Evolutionary conservation across 2,113 vertebrate species (phyloP).

Genomic region (Gila orcuttii): DNA sequence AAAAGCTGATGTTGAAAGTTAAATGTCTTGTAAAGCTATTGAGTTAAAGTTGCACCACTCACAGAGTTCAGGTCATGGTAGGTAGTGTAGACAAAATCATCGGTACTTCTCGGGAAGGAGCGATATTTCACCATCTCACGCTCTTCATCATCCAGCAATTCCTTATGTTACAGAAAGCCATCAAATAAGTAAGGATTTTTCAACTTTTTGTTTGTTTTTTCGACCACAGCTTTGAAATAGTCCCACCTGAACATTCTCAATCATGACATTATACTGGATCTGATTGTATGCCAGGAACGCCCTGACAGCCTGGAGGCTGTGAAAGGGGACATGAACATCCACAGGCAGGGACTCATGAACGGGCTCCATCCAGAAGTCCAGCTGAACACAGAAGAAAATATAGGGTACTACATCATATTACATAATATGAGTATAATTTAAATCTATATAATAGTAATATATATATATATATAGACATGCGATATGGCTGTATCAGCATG

Average conservation of each 20-base stretch:
- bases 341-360: conserved; percentile 63
- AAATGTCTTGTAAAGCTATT: background rate
- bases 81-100: conserved; percentile 76
- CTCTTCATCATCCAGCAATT: conserved; percentile 79
- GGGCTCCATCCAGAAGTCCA: conserved; percentile 85
- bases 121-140: conserved; percentile 72
- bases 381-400: conserved; percentile 62
- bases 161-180: background rate
- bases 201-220: background rate
- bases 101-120: conserved; percentile 67
- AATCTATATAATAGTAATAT: too few relatives aligned
- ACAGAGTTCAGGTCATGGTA: conserved; percentile 88
- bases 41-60: background rate
- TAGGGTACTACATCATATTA: background rate
- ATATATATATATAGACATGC: too few relatives aligned
- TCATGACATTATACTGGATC: conserved; percentile 82
- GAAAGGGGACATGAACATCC: conserved; percentile 80
- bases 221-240: background rate
- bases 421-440: conserved; percentile 40
- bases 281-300: conserved; percentile 74
- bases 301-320: conserved; percentile 75
- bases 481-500: too few relatives aligned
- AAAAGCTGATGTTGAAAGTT: background rate
- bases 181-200: background rate
- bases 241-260: conserved; percentile 86